Conservation (phyloP, 2,888 invertebrate species). For the Bellardia bayeri region DNA sequence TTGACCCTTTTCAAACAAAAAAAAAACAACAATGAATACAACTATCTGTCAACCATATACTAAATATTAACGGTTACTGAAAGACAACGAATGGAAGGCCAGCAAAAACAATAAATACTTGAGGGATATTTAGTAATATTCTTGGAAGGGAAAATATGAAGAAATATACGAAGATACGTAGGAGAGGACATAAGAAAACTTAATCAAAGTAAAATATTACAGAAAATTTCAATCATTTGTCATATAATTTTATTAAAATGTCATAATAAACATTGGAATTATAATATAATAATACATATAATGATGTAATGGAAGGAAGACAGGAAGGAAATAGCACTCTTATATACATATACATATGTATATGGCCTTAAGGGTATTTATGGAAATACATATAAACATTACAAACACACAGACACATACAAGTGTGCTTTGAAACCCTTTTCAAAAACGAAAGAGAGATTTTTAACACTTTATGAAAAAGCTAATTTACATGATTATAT, state of each 20-base stretch:
- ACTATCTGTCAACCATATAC: slow-evolving; percentile 74
- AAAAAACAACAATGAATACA: slow-evolving; percentile 77
- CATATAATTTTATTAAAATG: slow-evolving; percentile 71
- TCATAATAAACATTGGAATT: slow-evolving; percentile 39
- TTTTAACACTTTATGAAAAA: slow-evolving; percentile 64
- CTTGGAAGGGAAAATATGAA: slow-evolving; percentile 14
- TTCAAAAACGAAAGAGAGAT: slow-evolving; percentile 49
- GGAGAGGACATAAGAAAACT: slow-evolving; percentile 29
- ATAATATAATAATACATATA: background rate
- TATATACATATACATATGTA: background rate
- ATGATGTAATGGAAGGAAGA: slow-evolving; percentile 29
- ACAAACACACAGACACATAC: background rate
- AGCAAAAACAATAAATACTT: slow-evolving; percentile 40
- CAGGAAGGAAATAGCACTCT: slow-evolving; percentile 48
- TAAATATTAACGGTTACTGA: slow-evolving; percentile 17
- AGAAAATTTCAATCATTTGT: slow-evolving; percentile 72
- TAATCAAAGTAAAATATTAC: slow-evolving; percentile 59
- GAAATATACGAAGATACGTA: background rate
- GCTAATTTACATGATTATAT: slow-evolving; percentile 67
- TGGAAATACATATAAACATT: background rate
- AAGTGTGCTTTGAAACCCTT: slow-evolving; percentile 47
- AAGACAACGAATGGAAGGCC: slow-evolving; percentile 29
- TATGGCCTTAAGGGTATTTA: slow-evolving; percentile 39
- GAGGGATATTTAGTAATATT: slow-evolving; percentile 58
- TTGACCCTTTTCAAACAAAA: slow-evolving; percentile 80